These are phyloP conservation scores for Calephelis perditalis DNA, from an alignment of 2,888 invertebrate genomes.

Conservation along the genomic window DNA sequence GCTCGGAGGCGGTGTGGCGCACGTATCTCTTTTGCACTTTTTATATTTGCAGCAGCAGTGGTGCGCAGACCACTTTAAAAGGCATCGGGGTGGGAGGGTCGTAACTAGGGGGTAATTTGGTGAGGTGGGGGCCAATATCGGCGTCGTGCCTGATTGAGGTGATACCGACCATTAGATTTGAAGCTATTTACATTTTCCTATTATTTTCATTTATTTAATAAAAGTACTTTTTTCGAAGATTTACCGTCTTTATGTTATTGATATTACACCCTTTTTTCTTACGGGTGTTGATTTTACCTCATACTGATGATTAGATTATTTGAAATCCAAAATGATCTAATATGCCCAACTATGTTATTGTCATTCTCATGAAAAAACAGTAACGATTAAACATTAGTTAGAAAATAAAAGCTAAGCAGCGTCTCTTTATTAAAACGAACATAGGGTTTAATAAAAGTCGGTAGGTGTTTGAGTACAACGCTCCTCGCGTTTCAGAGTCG, in stretches of 20 bases:
- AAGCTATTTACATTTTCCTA: constrained; percentile 43
- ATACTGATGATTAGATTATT: no score
- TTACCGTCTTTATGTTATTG: no score
- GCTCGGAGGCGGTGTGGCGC: constrained; percentile 71
- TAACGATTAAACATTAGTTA: constrained; percentile 3
- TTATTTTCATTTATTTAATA: neutral
- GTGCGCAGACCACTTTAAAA: constrained; percentile 77
- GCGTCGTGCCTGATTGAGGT: constrained; percentile 74
- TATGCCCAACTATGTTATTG: no score
- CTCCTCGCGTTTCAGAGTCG: constrained; percentile 72
- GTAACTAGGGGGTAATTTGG: constrained; percentile 77
- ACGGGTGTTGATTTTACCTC: no score
- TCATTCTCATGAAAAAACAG: neutral
- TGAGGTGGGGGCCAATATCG: constrained; percentile 73
- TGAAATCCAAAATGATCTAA: no score
- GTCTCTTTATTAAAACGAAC: constrained; percentile 37
- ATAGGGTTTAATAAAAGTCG: constrained; percentile 70
- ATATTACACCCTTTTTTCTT: no score
- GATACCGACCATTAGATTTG: constrained; percentile 67
- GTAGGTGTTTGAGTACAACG: constrained; percentile 74
- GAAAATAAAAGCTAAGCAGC: constrained; percentile 30
- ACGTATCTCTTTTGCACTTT: constrained; percentile 70
- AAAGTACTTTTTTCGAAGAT: neutral
- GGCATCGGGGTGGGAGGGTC: constrained; percentile 66
- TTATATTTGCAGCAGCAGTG: constrained; percentile 73